Conservation (phyloP, 2,113 vertebrate species). For the Zosterops japonicus region DNA sequence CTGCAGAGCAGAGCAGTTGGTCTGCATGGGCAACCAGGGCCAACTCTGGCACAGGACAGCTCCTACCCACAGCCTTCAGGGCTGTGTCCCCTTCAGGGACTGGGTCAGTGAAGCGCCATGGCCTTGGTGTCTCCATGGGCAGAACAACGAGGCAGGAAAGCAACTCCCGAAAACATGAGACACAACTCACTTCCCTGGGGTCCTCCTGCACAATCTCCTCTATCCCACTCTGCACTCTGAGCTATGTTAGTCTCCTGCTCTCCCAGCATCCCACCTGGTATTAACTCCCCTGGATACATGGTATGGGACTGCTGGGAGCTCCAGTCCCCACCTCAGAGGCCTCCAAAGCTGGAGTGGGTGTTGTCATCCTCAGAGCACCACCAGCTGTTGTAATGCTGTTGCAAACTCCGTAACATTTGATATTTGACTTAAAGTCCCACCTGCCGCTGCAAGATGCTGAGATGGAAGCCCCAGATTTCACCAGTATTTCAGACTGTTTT, state of each 20-base stretch:
- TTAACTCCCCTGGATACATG: rapidly evolving
- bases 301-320: neutral
- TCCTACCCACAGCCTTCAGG: rapidly evolving
- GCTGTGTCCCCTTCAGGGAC: neutral
- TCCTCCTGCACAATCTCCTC: neutral
- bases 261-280: neutral
- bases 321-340: neutral
- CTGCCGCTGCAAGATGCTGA: neutral
- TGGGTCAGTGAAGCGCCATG: rapidly evolving
- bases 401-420: rapidly evolving
- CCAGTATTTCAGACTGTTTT: neutral
- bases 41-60: neutral
- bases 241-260: rapidly evolving
- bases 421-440: neutral
- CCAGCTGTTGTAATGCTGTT: neutral
- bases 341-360: neutral
- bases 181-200: neutral
- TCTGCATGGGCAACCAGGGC: rapidly evolving
- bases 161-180: rapidly evolving
- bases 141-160: neutral
- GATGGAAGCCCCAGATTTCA: neutral
- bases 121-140: neutral
- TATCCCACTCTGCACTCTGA: neutral
- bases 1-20: neutral
- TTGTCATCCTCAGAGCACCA: neutral